Evolutionary conservation across 2,888 invertebrate species (phyloP), one percentile per base, ranked within the genome.

Genomic region (Caenorhabditis macrosperma): DNA sequence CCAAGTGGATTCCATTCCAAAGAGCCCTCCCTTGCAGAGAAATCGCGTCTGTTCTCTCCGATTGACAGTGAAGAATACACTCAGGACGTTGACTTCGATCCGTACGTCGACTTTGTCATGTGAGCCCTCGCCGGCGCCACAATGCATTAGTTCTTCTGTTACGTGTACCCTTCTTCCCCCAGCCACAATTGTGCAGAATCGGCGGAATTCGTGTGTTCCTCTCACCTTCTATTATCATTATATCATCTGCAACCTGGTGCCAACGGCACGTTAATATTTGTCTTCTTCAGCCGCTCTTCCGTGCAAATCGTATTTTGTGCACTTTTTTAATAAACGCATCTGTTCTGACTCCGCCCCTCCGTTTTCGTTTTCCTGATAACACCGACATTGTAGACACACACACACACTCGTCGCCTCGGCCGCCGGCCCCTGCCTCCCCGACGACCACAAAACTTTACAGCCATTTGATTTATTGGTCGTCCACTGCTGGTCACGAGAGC

Each of bases 51-150:
- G n/a, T 78, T 78, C 67, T 41, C 78, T 7, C 67, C 66, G 10
- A 59, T 61, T 9, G 61, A 61, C 1, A 75, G 75, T 69, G 79
- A 79, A 38, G 79, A 79, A 50, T 79, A 79, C 55, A 59, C 69
- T 10, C 79, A 79, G 57, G 75, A 79, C 24, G 61, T 79, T 9
- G 76, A 78, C 26, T 78, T 78, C 22, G 78, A 78, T 41, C 72
- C 72, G n/a, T 78, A 74, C 52, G 78, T 78, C 12, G 78, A 78
- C 46, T 78, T 78, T 41, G 74, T 69, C 30, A 69, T 50, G 57
- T 57, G 30, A 46, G 17, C 1, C 1, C 12, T 20, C 28, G 24
- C 1, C 41, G 26, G 54, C 41, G 15, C 26, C 26, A 67, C 33
- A 5, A 20, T 28, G 17, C 20, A 22, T 33, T 52, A 54, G 28